Evolutionary conservation across 2,113 vertebrate species (phyloP).

Genomic region (Anser brachyrhynchus): DNA sequence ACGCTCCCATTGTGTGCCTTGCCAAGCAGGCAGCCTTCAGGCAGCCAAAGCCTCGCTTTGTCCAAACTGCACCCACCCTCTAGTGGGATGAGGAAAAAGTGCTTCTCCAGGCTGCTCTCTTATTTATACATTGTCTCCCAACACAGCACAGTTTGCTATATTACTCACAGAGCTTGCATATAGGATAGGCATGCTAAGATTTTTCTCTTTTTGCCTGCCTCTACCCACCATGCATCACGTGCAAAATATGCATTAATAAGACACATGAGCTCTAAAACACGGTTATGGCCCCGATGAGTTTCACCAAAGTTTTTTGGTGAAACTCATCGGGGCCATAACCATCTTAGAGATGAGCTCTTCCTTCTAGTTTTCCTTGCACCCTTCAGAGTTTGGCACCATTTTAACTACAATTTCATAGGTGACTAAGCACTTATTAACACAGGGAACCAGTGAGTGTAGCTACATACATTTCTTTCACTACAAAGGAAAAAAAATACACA

Average conservation of each 20-base stretch:
- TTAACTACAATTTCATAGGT: neutral
- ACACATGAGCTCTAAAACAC: fast-evolving
- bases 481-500: neutral
- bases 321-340: too few relatives aligned
- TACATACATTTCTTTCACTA: neutral
- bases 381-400: neutral
- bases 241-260: fast-evolving
- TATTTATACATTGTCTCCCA: fast-evolving
- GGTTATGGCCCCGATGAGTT: neutral
- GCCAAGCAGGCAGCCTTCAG: neutral
- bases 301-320: neutral
- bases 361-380: neutral
- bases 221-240: neutral
- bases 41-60: neutral
- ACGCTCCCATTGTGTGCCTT: neutral
- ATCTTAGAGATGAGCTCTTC: neutral
- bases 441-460: neutral
- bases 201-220: neutral
- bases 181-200: fast-evolving
- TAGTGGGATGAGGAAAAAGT: constrained; percentile 57
- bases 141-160: neutral
- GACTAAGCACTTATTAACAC: neutral
- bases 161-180: fast-evolving
- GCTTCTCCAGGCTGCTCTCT: neutral
- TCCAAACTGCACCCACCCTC: constrained; percentile 61